Evolutionary conservation across 1,140 invertebrate species (phyloP), one percentile per base, ranked within the genome.

Genomic region (Nasonia giraulti): DNA sequence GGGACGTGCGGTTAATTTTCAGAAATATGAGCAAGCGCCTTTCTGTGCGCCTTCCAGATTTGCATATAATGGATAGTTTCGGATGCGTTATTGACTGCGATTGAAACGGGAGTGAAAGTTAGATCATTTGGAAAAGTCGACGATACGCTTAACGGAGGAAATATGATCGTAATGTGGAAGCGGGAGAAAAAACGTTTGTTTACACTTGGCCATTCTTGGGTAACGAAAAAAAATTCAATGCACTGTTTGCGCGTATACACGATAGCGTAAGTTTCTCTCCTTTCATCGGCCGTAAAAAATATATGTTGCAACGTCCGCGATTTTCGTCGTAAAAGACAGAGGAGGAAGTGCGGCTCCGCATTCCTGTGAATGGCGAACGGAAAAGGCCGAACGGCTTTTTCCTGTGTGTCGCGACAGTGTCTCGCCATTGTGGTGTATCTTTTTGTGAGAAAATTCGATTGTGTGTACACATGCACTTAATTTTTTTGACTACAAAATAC

Each of bases 251-350:
- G 12, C 27, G 10, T 44, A 33, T 44, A 50, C 5, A 71, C 5
- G 20, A 44, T 44, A 80, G 37, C 68, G 3, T 27, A 23, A 55
- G 20, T 74, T 74, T 83, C 47, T 44, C 62, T 75, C 40, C 37
- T 47, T 68, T 77, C 73, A 23, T 10, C 47, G 71, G 2, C 27
- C 5, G 37, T 55, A 33, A 82, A 44, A 47, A 37, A 40, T 31
- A 77, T 47, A 47, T 69, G 47, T 76, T 69, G 82, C 74, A 62
- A 47, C 23, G 66, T 68, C 33, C 27, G 44, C 31, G 31, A 71
- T 79, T 79, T 79, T 79, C 66, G 75, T 78, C 82, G 33, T 79
- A 73, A 84, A 84, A 71, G 82, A 20, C 14, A 23, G 17, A 33
- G 12, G 11, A 83, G 74, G 74, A 68, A 76, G 62, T n/a, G 17